Evolutionary conservation across 2,113 vertebrate genomes (phyloP).

Genomic region (Aspiorhynchus laticeps): DNA sequence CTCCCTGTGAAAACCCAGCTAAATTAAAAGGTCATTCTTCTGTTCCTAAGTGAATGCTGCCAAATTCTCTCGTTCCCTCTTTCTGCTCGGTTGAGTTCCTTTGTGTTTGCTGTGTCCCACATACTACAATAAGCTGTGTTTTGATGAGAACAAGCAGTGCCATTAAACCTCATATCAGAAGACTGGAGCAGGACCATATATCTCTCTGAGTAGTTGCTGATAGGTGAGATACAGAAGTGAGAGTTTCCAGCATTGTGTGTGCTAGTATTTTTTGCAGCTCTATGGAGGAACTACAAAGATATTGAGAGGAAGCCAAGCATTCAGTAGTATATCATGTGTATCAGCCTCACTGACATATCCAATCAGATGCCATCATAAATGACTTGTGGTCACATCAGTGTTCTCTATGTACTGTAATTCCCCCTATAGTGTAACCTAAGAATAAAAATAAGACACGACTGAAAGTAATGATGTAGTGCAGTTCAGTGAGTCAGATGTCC

Average conservation of each 20-base stretch:
- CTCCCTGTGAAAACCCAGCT: not conserved
- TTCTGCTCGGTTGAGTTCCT: not conserved
- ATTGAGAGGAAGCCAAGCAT: not conserved
- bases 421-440: not conserved
- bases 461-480: not conserved
- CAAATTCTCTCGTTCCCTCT: not conserved
- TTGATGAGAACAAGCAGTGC: not conserved
- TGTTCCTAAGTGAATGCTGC: not conserved
- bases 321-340: not conserved
- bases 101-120: constrained; percentile 13
- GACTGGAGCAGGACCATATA: not conserved
- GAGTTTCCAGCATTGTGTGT: not conserved
- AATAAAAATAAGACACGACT: not conserved
- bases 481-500: not conserved
- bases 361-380: not conserved
- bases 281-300: not conserved
- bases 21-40: not conserved
- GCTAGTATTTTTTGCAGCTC: not conserved
- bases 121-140: not conserved
- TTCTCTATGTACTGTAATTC: not conserved
- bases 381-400: not conserved
- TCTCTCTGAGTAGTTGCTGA: not conserved
- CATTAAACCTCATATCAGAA: not conserved
- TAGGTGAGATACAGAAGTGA: not conserved
- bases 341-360: not conserved